Percentiles rank a stretch among this genome's conserved stretches.
Conservation (phyloP, 1,140 invertebrate species). For the Drosophila repletoides region DNA sequence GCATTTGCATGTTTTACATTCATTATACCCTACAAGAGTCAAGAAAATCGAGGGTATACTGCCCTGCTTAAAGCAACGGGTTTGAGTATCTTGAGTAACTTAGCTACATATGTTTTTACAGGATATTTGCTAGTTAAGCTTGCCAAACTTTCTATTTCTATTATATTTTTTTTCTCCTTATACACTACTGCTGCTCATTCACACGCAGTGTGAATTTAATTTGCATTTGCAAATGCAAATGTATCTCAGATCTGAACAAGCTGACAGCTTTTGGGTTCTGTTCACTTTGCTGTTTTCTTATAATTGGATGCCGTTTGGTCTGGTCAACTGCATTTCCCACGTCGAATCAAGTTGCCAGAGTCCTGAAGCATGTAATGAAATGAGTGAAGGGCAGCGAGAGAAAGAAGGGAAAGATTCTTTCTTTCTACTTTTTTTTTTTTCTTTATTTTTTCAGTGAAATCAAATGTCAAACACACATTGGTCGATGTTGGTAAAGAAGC, state of each 20-base stretch:
- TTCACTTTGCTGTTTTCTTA: slow-evolving; percentile 64
- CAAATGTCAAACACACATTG: slow-evolving; percentile 78
- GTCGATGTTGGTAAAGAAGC: slow-evolving; percentile 57
- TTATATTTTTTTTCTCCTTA: too few species aligned
- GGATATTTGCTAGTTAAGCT: background rate
- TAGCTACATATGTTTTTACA: background rate
- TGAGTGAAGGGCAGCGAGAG: slow-evolving; percentile 4
- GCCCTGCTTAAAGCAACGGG: background rate
- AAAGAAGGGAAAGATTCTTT: slow-evolving; percentile 16
- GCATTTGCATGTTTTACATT: slow-evolving; percentile 33
- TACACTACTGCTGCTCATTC: slow-evolving; percentile 28
- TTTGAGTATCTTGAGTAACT: background rate
- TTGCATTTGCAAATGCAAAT: slow-evolving; percentile 74
- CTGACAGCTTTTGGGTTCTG: slow-evolving; percentile 61
- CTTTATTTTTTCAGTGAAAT: slow-evolving; percentile 46
- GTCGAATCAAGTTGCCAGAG: slow-evolving; percentile 9
- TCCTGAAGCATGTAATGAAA: slow-evolving; percentile 11
- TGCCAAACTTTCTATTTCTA: slow-evolving; percentile 13
- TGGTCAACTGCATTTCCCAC: slow-evolving; percentile 60
- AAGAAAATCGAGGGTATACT: background rate
- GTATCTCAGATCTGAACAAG: slow-evolving; percentile 36
- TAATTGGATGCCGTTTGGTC: slow-evolving; percentile 67
- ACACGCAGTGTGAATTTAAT: slow-evolving; percentile 60
- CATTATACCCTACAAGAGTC: background rate
- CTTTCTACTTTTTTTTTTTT: too few species aligned